Evolutionary conservation across 2,888 invertebrate genomes (phyloP).

Genomic region (Anodontia alba): DNA sequence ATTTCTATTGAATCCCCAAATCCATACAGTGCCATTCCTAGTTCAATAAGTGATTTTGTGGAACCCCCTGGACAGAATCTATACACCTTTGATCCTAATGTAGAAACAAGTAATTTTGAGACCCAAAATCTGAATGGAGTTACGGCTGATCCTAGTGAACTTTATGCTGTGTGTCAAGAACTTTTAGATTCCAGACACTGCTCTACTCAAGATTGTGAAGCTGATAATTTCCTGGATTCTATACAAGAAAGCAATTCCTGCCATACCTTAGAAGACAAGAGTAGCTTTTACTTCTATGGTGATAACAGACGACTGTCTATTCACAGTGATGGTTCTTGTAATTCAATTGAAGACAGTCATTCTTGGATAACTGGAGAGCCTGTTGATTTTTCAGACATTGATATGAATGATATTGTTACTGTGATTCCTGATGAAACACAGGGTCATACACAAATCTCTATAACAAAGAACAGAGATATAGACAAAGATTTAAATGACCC

Average conservation of each 20-base stretch:
- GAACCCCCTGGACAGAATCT: no score
- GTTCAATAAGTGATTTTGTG: no score
- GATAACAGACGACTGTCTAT: not conserved
- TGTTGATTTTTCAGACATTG: conserved; percentile 4
- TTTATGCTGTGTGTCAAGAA: conserved; percentile 51
- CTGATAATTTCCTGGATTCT: not conserved
- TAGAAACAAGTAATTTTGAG: not conserved
- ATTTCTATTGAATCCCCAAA: no score
- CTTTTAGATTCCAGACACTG: conserved; percentile 13
- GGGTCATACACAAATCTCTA: not conserved
- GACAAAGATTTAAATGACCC: not conserved
- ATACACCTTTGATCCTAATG: no score
- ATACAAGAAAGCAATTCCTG: conserved; percentile 41
- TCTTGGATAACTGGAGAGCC: conserved; percentile 1
- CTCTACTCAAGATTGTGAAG: not conserved
- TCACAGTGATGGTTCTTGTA: conserved; percentile 7
- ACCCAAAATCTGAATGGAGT: not conserved
- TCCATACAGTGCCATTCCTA: no score
- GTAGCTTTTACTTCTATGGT: not conserved
- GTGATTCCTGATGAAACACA: not conserved
- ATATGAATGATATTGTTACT: not conserved
- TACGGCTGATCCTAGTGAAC: conserved; percentile 12
- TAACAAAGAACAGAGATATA: not conserved
- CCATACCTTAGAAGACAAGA: conserved; percentile 47
- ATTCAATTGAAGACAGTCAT: conserved; percentile 4